Evolutionary conservation across 2,113 vertebrate genomes (phyloP).

Genomic region (Alethe castanea): DNA sequence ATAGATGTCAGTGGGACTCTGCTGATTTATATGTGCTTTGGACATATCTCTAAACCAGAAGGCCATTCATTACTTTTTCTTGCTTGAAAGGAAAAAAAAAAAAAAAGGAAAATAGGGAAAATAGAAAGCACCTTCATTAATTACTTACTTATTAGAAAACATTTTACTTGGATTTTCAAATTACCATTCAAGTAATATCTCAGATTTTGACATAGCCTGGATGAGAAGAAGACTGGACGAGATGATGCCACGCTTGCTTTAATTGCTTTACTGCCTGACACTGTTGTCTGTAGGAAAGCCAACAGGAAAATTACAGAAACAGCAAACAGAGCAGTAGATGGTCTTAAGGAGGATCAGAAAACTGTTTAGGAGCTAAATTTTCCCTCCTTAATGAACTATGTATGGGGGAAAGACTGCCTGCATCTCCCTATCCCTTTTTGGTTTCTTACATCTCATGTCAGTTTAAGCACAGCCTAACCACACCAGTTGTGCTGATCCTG

Average conservation of each 20-base stretch:
- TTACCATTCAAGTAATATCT: neutral
- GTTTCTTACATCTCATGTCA: neutral
- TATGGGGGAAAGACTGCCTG: neutral
- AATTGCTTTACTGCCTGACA: neutral
- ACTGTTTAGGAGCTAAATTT: neutral
- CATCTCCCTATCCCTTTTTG: neutral
- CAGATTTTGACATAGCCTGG: neutral
- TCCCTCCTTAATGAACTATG: neutral
- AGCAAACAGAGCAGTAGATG: neutral
- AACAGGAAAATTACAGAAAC: neutral
- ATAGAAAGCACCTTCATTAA: neutral
- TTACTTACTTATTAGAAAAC: neutral
- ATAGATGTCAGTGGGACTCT: neutral
- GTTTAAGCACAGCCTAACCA: neutral
- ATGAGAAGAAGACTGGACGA: neutral
- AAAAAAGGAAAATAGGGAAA: neutral
- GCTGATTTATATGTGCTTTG: conserved; percentile 7
- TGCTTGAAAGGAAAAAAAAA: neutral
- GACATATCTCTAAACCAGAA: neutral
- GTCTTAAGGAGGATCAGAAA: neutral
- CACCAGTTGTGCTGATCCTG: neutral
- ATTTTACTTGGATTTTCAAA: neutral
- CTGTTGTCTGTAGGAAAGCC: neutral
- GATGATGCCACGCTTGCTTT: accelerated
- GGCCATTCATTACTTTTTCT: neutral